Base-by-base conservation (phyloP, 2,113 vertebrate species). In the Entelurus aequoreus region DNA sequence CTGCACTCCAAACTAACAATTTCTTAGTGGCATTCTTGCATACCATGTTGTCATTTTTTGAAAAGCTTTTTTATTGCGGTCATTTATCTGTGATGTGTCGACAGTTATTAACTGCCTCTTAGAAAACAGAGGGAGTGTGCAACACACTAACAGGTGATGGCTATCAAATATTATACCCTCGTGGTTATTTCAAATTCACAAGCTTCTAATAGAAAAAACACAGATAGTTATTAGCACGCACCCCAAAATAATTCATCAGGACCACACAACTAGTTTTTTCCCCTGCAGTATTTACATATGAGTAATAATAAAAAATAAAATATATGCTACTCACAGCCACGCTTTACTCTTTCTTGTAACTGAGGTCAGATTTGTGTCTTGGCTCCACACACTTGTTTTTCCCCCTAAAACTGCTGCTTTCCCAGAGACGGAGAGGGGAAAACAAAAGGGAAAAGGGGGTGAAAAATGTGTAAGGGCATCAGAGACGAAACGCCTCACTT, bases 321-420 rank as follows among this genome's bases (percentile, higher is more conserved):
- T 19, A 6, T 40, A 19, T 38, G 7, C 53, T 57, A 84, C 80
- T 84, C 51, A 82, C 83, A 60, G 69, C 46, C 54, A 74, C 63
- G 69, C 61, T 71, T 66, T 65, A 69, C 59, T 70, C 62, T 79
- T 76, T 80, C 78, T 69, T 70, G 75, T 74, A 69, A 71, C 74
- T 76, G 69, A 74, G 74, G 58, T 83, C 68, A 79, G 78, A 78
- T 66, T 73, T 79, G 76, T 74, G 77, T 76, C 71, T 81, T 79
- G 75, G 71, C 68, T 82, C 63, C 77, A 77, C 79, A 36, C 75
- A 66, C 79, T 84, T 78, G 78, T 86, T 86, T 83, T 69, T 69
- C 82, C 76, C 69, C 76, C 56, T 78, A 68, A 67, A 80, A 73
- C 61, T 84, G 69, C 71, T 60, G 68, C 78, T 76, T 83, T 84